Evolutionary conservation across 2,888 invertebrate genomes (phyloP).

Genomic region (Callosobruchus maculatus): DNA sequence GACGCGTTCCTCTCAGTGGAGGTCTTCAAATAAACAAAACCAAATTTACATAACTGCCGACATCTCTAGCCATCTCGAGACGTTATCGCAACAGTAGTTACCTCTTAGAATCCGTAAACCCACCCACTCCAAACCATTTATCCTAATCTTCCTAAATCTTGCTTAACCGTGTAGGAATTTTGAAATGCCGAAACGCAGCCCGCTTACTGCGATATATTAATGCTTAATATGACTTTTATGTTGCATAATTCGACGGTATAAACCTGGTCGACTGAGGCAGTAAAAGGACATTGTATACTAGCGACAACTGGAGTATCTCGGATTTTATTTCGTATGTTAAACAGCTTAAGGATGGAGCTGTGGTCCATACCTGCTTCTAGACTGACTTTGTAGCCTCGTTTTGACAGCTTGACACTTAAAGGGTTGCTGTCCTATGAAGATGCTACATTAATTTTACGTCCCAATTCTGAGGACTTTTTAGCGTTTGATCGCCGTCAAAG

Average conservation of each 20-base stretch:
- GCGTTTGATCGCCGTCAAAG: no score
- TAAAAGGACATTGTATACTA: neutral
- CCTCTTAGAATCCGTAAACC: neutral
- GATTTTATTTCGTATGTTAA: neutral
- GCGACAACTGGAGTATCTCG: neutral
- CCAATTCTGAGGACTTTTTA: no score
- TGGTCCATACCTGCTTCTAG: neutral
- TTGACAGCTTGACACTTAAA: neutral
- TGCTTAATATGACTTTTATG: slow-evolving; percentile 14
- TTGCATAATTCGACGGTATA: slow-evolving; percentile 13
- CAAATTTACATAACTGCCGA: neutral
- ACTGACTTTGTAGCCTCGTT: neutral
- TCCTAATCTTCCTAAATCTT: neutral
- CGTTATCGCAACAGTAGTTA: neutral
- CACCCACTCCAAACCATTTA: neutral
- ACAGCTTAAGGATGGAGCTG: neutral
- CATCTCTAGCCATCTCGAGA: neutral
- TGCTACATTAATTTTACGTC: no score
- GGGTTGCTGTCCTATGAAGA: no score
- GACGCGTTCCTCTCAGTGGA: neutral
- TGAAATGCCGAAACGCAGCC: slow-evolving; percentile 8
- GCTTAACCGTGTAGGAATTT: neutral
- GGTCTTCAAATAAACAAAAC: neutral
- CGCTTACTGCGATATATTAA: slow-evolving; percentile 17
- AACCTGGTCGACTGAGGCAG: slow-evolving; percentile 2